A percentile compares a stretch with the other conserved stretches of the same genome.
These are phyloP conservation scores for Rhingia rostrata DNA, from an alignment of 2,888 invertebrate species.

Conservation along the genomic window DNA sequence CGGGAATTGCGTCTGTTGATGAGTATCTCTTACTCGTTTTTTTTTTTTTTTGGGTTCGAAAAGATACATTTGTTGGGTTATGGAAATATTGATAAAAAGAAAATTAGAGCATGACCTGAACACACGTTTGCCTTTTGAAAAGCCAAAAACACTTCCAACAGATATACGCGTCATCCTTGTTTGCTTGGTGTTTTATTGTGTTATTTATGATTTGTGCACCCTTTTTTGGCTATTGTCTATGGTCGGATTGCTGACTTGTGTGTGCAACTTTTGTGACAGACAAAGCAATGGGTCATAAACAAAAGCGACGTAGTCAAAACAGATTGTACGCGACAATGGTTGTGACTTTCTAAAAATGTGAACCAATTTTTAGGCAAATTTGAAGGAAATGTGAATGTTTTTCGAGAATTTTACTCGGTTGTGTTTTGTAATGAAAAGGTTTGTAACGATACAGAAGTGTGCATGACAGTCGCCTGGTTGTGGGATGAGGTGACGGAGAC, in stretches of 20 bases:
- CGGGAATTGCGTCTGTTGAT: slow-evolving; percentile 51
- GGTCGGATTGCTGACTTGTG: slow-evolving; percentile 12
- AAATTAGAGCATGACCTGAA: slow-evolving; percentile 73
- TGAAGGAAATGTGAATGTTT: neutral
- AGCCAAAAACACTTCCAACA: slow-evolving; percentile 21
- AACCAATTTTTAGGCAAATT: slow-evolving; percentile 46
- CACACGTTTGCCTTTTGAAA: slow-evolving; percentile 58
- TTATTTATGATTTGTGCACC: slow-evolving; percentile 59
- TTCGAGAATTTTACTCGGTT: too few species aligned
- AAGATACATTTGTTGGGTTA: slow-evolving; percentile 42
- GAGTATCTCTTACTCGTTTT: slow-evolving; percentile 7
- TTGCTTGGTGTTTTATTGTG: slow-evolving; percentile 40
- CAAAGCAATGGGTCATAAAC: slow-evolving; percentile 32
- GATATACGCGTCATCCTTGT: slow-evolving; percentile 50
- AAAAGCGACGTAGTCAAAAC: slow-evolving; percentile 39
- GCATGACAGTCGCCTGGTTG: too few species aligned
- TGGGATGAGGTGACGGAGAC: too few species aligned
- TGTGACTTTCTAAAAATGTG: slow-evolving; percentile 35
- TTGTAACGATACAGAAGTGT: too few species aligned
- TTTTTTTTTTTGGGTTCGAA: slow-evolving; percentile 14
- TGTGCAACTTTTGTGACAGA: slow-evolving; percentile 11
- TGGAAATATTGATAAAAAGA: slow-evolving; percentile 71
- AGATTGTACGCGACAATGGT: slow-evolving; percentile 18
- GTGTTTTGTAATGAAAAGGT: too few species aligned
- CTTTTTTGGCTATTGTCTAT: slow-evolving; percentile 33